Conservation (phyloP, 92 coral and sea anemone species). For the Siderastrea siderea region DNA sequence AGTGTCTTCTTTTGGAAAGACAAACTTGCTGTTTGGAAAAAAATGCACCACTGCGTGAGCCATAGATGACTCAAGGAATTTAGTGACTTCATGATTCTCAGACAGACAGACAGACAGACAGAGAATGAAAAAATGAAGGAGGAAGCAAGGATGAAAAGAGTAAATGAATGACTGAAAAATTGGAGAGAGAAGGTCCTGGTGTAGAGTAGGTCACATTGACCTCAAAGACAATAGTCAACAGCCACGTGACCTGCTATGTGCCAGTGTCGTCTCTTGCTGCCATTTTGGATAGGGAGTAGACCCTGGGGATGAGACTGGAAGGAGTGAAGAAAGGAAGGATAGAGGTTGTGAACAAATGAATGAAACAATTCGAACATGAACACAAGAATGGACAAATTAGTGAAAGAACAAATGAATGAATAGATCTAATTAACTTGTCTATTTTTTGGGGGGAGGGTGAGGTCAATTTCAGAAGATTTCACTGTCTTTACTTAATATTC, state of each 20-base stretch:
- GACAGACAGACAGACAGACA: neutral
- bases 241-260: too few species aligned
- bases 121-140: neutral
- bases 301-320: neutral
- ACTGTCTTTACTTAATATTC: neutral
- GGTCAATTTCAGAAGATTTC: neutral
- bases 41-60: neutral
- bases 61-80: neutral
- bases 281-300: too few species aligned
- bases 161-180: neutral
- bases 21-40: conserved; percentile 80
- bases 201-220: too few species aligned
- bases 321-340: neutral
- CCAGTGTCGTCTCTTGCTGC: too few species aligned
- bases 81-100: neutral
- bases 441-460: too few species aligned
- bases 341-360: neutral
- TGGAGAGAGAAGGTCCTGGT: neutral
- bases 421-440: neutral
- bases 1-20: conserved; percentile 85
- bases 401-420: neutral
- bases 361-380: neutral
- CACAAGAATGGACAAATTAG: neutral
- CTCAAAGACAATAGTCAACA: too few species aligned
- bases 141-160: neutral